Percentiles rank a stretch among this genome's conserved stretches.
Evolutionary conservation across 2,113 vertebrate species (phyloP).

Genomic region (Eulemur macaco): DNA sequence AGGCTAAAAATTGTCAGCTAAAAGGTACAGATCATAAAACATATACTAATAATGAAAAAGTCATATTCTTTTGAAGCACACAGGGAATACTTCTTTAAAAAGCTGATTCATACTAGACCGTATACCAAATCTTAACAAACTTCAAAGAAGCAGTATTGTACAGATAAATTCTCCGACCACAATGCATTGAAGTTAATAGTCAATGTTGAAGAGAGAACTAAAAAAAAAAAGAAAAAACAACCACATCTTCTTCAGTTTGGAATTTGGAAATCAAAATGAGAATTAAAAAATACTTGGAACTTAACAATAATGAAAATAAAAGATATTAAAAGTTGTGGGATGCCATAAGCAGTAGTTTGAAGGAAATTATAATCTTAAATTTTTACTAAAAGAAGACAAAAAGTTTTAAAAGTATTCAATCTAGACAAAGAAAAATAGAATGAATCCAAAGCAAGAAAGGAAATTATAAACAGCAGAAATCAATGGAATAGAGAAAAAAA

Average conservation of each 20-base stretch:
- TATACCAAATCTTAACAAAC: neutral
- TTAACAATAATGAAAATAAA: neutral
- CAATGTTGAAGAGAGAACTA: neutral
- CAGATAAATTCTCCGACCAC: neutral
- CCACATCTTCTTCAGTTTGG: neutral
- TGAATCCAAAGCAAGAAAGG: neutral
- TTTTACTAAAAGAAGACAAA: neutral
- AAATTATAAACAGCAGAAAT: neutral
- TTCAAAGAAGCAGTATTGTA: neutral
- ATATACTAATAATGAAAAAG: neutral
- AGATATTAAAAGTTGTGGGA: neutral
- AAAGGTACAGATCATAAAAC: neutral
- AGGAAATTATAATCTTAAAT: neutral
- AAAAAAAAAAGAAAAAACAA: neutral
- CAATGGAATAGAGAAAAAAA: neutral
- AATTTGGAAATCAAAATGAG: neutral
- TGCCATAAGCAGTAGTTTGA: neutral
- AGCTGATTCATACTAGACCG: neutral
- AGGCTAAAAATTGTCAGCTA: too few species aligned
- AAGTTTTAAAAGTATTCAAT: neutral
- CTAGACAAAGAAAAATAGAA: neutral
- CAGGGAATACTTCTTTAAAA: neutral
- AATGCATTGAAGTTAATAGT: neutral
- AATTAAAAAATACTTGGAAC: neutral
- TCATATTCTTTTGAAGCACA: neutral